A percentile compares a stretch with the other conserved stretches of the same genome.
phyloP scores from a whole-genome alignment of 1,140 invertebrate species.

The Saccostrea cuccullata region DNA sequence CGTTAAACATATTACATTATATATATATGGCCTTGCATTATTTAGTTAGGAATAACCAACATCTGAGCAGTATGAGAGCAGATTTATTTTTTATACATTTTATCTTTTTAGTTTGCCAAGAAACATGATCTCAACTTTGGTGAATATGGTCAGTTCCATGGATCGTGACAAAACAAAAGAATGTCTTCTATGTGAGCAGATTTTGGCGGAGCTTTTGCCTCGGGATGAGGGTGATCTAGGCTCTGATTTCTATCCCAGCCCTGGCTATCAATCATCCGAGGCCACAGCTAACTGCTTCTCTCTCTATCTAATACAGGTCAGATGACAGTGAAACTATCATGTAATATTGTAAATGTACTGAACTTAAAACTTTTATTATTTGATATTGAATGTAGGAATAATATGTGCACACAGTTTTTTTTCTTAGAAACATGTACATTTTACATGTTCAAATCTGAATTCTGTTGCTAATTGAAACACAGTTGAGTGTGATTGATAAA shows the following conservation, averaged over 20 bases:
- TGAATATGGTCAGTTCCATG: constrained; percentile 57
- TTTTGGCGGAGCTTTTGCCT: constrained; percentile 63
- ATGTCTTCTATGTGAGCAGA: constrained; percentile 66
- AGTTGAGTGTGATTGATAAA: too few relatives aligned
- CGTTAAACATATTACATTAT: too few relatives aligned
- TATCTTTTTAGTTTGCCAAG: constrained; percentile 54
- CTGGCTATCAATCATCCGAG: constrained; percentile 27
- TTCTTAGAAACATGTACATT: too few relatives aligned
- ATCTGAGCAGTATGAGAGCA: too few relatives aligned
- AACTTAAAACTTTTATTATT: background rate
- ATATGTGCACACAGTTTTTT: too few relatives aligned
- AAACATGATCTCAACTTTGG: constrained; percentile 56
- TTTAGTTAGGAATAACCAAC: too few relatives aligned
- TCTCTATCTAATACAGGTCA: constrained; percentile 60
- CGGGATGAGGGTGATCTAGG: constrained; percentile 51
- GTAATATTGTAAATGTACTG: background rate
- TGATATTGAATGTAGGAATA: too few relatives aligned
- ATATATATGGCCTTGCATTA: too few relatives aligned
- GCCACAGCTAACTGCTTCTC: constrained; percentile 48
- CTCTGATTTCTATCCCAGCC: constrained; percentile 39
- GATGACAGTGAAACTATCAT: background rate
- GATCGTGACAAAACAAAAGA: constrained; percentile 62
- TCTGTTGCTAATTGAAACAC: too few relatives aligned
- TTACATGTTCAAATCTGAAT: too few relatives aligned
- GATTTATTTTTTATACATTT: background rate